Conservation (phyloP, 2,888 invertebrate genomes). For the Hecatera dysodea region DNA sequence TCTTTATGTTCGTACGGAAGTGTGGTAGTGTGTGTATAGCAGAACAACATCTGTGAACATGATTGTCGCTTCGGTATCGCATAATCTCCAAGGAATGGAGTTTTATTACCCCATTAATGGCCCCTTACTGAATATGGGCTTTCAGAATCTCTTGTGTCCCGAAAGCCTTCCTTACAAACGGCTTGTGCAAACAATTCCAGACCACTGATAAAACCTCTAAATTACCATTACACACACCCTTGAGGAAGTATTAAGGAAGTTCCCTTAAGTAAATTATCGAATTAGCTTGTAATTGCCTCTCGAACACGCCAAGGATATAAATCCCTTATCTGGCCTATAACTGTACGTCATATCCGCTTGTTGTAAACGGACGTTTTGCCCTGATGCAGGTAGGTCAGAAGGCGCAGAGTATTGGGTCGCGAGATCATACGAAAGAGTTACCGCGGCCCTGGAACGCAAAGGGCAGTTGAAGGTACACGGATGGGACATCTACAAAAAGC, state of each 20-base stretch:
- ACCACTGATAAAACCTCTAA: slow-evolving; percentile 27
- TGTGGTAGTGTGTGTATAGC: too few species aligned
- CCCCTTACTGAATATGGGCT: slow-evolving; percentile 4
- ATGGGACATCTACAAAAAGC: too few species aligned
- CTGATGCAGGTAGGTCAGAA: slow-evolving; percentile 3
- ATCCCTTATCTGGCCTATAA: slow-evolving; percentile 31
- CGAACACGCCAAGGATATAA: slow-evolving; percentile 43
- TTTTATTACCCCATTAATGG: slow-evolving; percentile 39
- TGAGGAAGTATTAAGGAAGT: slow-evolving; percentile 35
- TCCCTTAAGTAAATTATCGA: slow-evolving; percentile 36
- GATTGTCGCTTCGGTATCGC: background rate
- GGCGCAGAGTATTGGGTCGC: background rate
- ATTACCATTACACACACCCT: slow-evolving; percentile 4
- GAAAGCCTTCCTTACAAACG: background rate
- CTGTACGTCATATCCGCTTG: slow-evolving; percentile 22
- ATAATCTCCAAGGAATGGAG: slow-evolving; percentile 18
- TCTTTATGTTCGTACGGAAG: too few species aligned
- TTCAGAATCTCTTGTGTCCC: slow-evolving; percentile 6
- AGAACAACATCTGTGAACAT: too few species aligned
- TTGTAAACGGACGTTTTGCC: slow-evolving; percentile 15
- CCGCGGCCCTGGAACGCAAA: too few species aligned
- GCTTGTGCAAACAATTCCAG: background rate
- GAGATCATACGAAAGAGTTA: too few species aligned
- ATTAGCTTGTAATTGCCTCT: slow-evolving; percentile 45
- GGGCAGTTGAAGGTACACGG: too few species aligned